Conservation (phyloP, 2,113 vertebrate species). For the Lamprologus lemairii region DNA sequence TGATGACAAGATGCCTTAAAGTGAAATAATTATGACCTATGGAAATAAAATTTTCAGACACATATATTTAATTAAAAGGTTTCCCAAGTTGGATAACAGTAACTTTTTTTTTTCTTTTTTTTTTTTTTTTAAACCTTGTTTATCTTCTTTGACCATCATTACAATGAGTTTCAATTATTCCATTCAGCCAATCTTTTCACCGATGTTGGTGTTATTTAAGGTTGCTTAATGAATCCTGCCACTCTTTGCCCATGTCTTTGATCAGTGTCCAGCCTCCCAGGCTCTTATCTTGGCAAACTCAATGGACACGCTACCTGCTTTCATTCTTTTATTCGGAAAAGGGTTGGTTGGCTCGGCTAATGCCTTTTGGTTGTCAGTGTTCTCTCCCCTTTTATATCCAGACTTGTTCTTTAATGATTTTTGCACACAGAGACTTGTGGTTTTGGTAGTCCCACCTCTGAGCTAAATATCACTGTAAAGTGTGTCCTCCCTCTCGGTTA, state of each 20-base stretch:
- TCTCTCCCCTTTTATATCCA: neutral
- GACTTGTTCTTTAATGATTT: neutral
- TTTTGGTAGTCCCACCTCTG: neutral
- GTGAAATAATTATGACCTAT: neutral
- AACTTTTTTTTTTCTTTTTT: neutral
- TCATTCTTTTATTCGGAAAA: neutral
- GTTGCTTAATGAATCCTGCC: neutral
- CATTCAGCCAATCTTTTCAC: neutral
- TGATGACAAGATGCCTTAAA: neutral
- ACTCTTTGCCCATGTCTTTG: neutral
- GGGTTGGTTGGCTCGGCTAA: neutral
- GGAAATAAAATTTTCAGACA: neutral
- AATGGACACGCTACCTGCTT: slow-evolving; percentile 11
- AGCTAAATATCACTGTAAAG: slow-evolving; percentile 19
- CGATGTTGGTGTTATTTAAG: neutral
- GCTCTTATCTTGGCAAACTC: slow-evolving; percentile 18
- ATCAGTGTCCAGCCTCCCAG: slow-evolving; percentile 4
- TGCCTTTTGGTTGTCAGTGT: neutral
- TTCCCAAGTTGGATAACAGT: neutral
- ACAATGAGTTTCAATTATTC: neutral
- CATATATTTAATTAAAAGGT: neutral
- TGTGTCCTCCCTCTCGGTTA: slow-evolving; percentile 25
- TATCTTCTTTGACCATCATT: neutral
- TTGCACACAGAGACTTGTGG: neutral
- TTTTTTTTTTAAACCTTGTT: neutral